phyloP scores from a whole-genome alignment of 2,797 vertebrate species.

The Psittacula derbiana region DNA sequence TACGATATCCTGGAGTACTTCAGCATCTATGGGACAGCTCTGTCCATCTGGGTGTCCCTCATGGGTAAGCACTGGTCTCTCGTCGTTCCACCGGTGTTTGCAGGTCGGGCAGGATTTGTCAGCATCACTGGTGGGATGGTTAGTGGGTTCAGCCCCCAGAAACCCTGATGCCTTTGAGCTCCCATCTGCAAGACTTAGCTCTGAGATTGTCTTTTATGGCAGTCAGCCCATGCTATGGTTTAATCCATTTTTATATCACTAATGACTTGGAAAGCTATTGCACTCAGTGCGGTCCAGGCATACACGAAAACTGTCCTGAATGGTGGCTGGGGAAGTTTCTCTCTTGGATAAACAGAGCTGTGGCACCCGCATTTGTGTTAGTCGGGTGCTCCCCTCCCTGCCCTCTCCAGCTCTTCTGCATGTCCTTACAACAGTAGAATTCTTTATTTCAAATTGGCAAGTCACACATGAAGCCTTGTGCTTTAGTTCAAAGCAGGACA shows the following conservation, averaged over 20 bases:
- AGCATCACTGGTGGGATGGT: background rate
- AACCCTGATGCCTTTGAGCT: background rate
- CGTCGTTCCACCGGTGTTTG: rapidly evolving
- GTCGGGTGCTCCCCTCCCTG: background rate
- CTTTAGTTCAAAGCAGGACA: background rate
- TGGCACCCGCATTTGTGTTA: background rate
- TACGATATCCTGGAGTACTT: conserved; percentile 94
- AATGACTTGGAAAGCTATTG: background rate
- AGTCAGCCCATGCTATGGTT: background rate
- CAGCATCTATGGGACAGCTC: conserved; percentile 89
- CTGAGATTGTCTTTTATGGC: background rate
- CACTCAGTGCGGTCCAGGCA: background rate
- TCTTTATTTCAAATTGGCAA: background rate
- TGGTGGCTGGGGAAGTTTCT: background rate
- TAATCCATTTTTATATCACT: background rate
- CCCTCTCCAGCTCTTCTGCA: background rate
- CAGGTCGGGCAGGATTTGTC: background rate
- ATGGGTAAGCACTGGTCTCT: conserved; percentile 81
- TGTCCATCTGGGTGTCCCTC: conserved; percentile 98
- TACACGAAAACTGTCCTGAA: background rate
- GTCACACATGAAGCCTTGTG: background rate
- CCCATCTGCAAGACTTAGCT: background rate
- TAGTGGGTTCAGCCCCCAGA: background rate
- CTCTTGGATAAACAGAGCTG: background rate
- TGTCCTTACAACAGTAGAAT: background rate